Evolutionary conservation across 2,113 vertebrate species (phyloP), one percentile per base, ranked within the genome.

Genomic region (Dipodomys stephensi): DNA sequence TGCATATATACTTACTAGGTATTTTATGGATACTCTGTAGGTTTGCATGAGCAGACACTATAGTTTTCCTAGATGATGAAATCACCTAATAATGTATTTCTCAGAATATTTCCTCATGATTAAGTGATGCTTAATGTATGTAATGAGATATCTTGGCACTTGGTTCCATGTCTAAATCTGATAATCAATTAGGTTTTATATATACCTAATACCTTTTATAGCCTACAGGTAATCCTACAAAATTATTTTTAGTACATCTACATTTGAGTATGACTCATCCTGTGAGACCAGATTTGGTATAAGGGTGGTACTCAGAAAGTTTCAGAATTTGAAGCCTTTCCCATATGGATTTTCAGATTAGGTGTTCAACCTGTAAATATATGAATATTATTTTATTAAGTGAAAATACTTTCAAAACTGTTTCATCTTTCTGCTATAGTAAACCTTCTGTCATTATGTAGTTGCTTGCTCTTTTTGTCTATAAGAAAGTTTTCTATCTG

Each of bases 401-500:
- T n/a, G 1, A 22, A 86, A 15, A 83, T 7, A 83, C 44, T 68
- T 30, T 65, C 30, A 78, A 53, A 78, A 90, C 19, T 22, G 25
- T 83, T 79, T 83, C 83, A 71, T 30, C 27, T 83, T 83, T 90
- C 57, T 22, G n/a, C 3, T 78, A 32, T 90, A 95, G 20, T 67
- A 35, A 78, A 83, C 28, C 19, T 87, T 83, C 35, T 80, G 27
- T 62, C 30, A 30, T 83, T 69, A 80, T 44, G 65, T 32, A 84
- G 44, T 83, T 93, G 49, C 15, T 79, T 53, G 49, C 49, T 53
- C 49, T 3, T 67, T 87, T 73, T 82, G 11, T 71, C 16, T 87
- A 6, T 88, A 88, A 57, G 72, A 74, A 91, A 88, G n/a, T 44
- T 88, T 83, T 68, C 11, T 20, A 93, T 78, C 46, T 93, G 86